Evolutionary conservation across 2,888 invertebrate genomes (phyloP), one percentile per base, ranked within the genome.

Genomic region (Pyrrhosoma nymphula): DNA sequence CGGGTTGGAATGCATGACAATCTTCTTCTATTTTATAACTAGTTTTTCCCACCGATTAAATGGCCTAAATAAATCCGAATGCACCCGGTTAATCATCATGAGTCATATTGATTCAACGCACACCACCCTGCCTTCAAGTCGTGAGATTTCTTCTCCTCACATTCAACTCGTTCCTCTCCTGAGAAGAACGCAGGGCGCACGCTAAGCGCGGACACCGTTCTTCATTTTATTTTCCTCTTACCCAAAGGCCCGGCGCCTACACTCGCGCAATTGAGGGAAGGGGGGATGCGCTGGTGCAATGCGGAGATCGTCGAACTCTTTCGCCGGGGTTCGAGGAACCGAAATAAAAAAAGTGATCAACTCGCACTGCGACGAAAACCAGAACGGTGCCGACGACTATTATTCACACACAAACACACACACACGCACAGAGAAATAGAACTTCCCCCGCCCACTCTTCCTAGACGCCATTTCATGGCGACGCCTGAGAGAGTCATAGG

Each of bases 231-330:
- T 47, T 47, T 47, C 47, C 47, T 47, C 47, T 47, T 47, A 47
- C 47, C 8, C 47, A 47, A n/a, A 47, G 47, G 8, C 47, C 47
- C 20, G 60, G 18, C 20, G 60, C 35, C 26, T 35, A 8, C 82
- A 35, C 35, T 4, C 35, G 82, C 35, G 35, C 23, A n/a, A 69
- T 26, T 26, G 69, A n/a, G 60, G 60, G 69, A 2, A 3, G 69
- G 20, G 60, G 2, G 26, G 69, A 26, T 69, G 69, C n/a, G 4
- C 82, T 82, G 82, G 82, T n/a, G 82, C 82, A 82, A 35, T 82
- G 82, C 82, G 82, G 82, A 69, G 69, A 82, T 35, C 82, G 82
- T 82, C 82, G 82, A 82, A 82, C 30, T 18, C 60, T 60, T 60
- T 60, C 60, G 60, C 12, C 60, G 60, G 60, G 35, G 82, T 14